Conservation (phyloP, 1,140 invertebrate genomes). For the Aphis craccivora region DNA sequence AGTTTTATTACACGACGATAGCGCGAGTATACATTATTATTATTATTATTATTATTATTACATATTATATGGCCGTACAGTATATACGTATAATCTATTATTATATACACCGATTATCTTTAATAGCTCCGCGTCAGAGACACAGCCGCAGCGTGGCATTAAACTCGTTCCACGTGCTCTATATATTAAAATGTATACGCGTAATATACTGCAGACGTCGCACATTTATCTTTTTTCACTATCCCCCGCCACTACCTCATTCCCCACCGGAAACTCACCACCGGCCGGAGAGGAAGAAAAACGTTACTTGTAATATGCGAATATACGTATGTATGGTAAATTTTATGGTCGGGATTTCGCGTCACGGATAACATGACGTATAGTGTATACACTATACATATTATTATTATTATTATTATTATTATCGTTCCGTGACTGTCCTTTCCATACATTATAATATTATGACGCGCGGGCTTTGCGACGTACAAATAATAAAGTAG, state of each 20-base stretch:
- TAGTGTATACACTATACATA: not conserved
- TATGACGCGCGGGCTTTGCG: not conserved
- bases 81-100: not conserved
- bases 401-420: not conserved
- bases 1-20: constrained; percentile 11
- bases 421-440: not conserved
- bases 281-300: not conserved
- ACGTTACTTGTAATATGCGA: not conserved
- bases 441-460: not conserved
- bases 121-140: constrained; percentile 21
- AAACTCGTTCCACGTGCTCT: not conserved
- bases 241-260: no score
- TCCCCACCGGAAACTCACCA: not conserved
- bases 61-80: not conserved
- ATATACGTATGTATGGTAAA: not conserved
- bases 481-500: not conserved
- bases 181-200: not conserved
- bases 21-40: not conserved
- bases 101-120: constrained; percentile 34
- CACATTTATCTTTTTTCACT: constrained; percentile 17
- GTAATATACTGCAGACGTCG: not conserved
- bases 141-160: constrained; percentile 17
- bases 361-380: not conserved
- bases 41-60: not conserved
- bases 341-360: not conserved